Evolutionary conservation across 2,888 invertebrate genomes (phyloP), one percentile per base, ranked within the genome.

Genomic region (Netelia virgata): DNA sequence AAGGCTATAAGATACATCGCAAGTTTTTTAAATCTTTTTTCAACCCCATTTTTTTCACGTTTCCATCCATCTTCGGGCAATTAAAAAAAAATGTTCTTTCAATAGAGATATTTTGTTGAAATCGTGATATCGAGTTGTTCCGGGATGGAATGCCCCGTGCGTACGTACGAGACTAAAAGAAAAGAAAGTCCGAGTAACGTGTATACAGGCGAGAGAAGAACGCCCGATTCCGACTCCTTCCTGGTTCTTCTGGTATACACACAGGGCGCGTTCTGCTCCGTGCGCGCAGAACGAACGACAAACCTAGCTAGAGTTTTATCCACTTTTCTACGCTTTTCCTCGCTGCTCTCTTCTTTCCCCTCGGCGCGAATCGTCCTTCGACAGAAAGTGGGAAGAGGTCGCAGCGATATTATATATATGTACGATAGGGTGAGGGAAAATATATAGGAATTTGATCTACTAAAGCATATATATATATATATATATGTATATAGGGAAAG

Each of bases 391-490:
- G 55, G 57, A 64, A 55, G 55, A 41, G 16, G n/a, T 55, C 74
- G 63, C 1, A 18, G 41, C 36, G 55, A 57, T 75, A 66, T 66
- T 75, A n/a, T 9, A 14, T 36, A 20, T 36, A 16, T 66, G 80
- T 80, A 83, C 66, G 66, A 72, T 50, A 80, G 53, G 18, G 76
- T 53, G 61, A 85, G 83, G 82, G 55, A 86, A 87, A 86, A 87
- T 87, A 86, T 87, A 78, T 78, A 86, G 88, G 88, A 90, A 88
- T 89, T 90, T 88, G 88, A 90, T 90, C 87, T 88, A 88, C 63
- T 77, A 84, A 85, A 85, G 64, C 23, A 84, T 61, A 43, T 66
- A 78, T 63, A 82, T 53, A 86, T 77, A 80, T 76, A 23, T 28
- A n/a, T 23, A 8, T 20, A 69, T 18, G 28, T 20, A 55, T 50